Percentiles rank a stretch among this genome's conserved stretches.
Evolutionary conservation across 2,113 vertebrate genomes (phyloP).

Genomic region (Galemys pyrenaicus): DNA sequence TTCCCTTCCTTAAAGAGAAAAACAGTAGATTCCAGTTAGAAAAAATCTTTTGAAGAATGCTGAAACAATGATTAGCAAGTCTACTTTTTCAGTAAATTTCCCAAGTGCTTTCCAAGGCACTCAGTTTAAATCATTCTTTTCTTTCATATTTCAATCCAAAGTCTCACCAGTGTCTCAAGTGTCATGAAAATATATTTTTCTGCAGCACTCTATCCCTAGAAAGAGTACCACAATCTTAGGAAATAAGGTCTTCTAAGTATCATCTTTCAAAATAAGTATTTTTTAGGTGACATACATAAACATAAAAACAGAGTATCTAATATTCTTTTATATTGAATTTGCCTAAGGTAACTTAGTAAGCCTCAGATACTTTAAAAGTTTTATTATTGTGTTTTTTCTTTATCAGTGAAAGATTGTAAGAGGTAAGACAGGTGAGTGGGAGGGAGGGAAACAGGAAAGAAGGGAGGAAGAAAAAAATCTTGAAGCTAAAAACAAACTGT

Average conservation of each 20-base stretch:
- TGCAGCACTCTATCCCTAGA: neutral
- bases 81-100: neutral
- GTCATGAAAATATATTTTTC: conserved; percentile 5
- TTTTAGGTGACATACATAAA: neutral
- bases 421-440: neutral
- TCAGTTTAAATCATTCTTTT: neutral
- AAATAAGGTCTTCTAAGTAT: neutral
- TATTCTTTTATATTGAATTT: neutral
- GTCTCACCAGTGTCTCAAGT: neutral
- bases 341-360: neutral
- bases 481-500: neutral
- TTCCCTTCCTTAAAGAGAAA: neutral
- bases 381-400: neutral
- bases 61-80: neutral
- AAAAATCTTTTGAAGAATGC: neutral
- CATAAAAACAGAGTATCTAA: neutral
- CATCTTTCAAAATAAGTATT: neutral
- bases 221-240: neutral
- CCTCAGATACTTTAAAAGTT: neutral
- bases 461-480: neutral
- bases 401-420: neutral
- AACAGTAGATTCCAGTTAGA: neutral
- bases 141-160: neutral
- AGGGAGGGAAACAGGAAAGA: too few relatives aligned
- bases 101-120: neutral